A percentile compares a stretch with the other conserved stretches of the same genome.
Conservation (phyloP, 2,888 invertebrate species). For the Rhagonycha fulva region DNA sequence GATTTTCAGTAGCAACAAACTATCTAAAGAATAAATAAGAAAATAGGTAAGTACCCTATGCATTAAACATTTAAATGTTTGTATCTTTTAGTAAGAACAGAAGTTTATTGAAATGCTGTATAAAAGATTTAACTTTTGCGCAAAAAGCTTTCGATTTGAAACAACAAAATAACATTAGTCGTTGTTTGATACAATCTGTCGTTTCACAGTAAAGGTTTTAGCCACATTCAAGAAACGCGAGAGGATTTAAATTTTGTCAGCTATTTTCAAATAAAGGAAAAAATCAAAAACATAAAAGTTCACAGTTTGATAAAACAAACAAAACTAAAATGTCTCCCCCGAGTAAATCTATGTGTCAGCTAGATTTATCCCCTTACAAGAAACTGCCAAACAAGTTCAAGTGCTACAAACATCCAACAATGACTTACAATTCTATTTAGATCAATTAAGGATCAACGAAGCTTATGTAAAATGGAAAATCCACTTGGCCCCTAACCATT, state of each 20-base stretch:
- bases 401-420: conserved; percentile 13
- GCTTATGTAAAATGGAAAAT: background rate
- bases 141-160: conserved; percentile 30
- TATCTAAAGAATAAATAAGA: background rate
- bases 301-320: conserved; percentile 43
- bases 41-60: background rate
- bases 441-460: background rate
- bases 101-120: conserved; percentile 15
- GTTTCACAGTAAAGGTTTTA: conserved; percentile 25
- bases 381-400: conserved; percentile 18
- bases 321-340: conserved; percentile 46
- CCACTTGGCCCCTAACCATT: background rate
- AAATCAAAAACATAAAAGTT: conserved; percentile 36
- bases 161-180: conserved; percentile 36
- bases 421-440: conserved; percentile 4
- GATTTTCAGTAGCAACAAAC: background rate
- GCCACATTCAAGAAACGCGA: conserved; percentile 15
- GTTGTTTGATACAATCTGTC: conserved; percentile 29
- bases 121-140: conserved; percentile 17
- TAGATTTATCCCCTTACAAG: conserved; percentile 18
- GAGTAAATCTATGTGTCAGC: conserved; percentile 33
- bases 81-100: conserved; percentile 2
- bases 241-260: conserved; percentile 35
- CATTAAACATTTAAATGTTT: background rate
- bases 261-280: conserved; percentile 42